phyloP scores from a whole-genome alignment of 2,113 vertebrate genomes.

The Petrocephalus microphthalmus region DNA sequence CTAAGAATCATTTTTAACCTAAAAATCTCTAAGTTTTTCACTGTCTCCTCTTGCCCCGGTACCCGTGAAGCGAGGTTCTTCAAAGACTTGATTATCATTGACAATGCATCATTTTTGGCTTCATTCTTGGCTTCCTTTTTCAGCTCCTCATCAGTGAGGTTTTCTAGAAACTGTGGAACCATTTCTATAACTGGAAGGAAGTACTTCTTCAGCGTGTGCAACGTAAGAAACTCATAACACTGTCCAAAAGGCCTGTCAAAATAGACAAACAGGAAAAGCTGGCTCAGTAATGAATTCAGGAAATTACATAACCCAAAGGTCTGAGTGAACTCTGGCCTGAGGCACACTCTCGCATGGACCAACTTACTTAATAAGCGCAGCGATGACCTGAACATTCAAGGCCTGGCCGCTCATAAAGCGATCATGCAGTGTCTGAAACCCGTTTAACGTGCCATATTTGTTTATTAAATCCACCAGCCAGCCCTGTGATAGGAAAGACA shows the following conservation, averaged over 20 bases:
- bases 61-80: constrained; percentile 98
- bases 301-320: background rate
- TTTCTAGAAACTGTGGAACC: constrained; percentile 99
- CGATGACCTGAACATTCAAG: constrained; percentile 98
- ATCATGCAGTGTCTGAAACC: constrained; percentile 98
- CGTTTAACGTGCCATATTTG: constrained; percentile 97
- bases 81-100: constrained; percentile 99
- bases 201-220: constrained; percentile 98
- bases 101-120: constrained; percentile 99
- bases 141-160: constrained; percentile 97
- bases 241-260: constrained; percentile 90
- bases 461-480: constrained; percentile 99
- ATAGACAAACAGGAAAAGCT: background rate
- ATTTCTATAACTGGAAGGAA: constrained; percentile 99
- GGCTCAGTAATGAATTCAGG: background rate
- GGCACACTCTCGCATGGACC: background rate
- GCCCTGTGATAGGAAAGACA: constrained; percentile 66
- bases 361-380: constrained; percentile 98
- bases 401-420: constrained; percentile 97
- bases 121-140: constrained; percentile 99
- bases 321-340: background rate
- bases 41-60: constrained; percentile 97
- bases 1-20: constrained; percentile 99
- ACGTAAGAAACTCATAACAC: constrained; percentile 97
- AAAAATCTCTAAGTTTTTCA: constrained; percentile 99